These are phyloP conservation scores for Isaurus tuberculatus DNA, from an alignment of 92 coral and sea anemone genomes.

Conservation along the genomic window DNA sequence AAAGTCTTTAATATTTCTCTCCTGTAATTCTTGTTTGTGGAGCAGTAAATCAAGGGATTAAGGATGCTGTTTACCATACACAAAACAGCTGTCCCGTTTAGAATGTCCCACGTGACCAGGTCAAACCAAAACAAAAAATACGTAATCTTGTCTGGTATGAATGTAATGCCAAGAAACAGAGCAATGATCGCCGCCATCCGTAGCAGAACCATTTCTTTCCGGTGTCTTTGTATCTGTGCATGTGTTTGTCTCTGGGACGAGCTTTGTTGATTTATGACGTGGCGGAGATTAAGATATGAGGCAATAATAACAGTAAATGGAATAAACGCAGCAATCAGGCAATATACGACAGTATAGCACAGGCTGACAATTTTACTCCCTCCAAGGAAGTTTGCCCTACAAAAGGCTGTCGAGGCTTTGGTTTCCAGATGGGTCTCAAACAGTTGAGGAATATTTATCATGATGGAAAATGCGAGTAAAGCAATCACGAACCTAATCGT, in stretches of 20 bases:
- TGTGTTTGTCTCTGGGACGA: not conserved
- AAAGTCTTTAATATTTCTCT: not conserved
- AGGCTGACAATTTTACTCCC: conserved; percentile 20
- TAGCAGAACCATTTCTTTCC: conserved; percentile 11
- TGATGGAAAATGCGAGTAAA: conserved; percentile 23
- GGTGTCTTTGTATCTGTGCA: conserved; percentile 4
- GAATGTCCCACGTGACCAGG: conserved; percentile 19
- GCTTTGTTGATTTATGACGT: not conserved
- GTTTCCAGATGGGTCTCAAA: conserved; percentile 24
- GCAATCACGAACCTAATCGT: not conserved
- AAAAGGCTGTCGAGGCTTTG: not conserved
- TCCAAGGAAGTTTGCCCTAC: conserved; percentile 17
- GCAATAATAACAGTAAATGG: conserved; percentile 14
- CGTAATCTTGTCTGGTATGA: conserved; percentile 27
- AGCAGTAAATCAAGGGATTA: conserved; percentile 38
- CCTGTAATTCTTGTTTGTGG: conserved; percentile 28
- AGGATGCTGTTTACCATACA: conserved; percentile 18
- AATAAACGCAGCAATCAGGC: conserved; percentile 32
- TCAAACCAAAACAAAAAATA: conserved; percentile 35
- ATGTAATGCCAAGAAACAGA: conserved; percentile 13
- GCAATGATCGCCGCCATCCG: conserved; percentile 23
- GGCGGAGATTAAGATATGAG: conserved; percentile 21
- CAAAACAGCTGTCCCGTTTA: conserved; percentile 10
- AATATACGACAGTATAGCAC: conserved; percentile 13
- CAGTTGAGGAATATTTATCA: conserved; percentile 26